Evolutionary conservation across 2,888 invertebrate species (phyloP).

Genomic region (Hemicrepidius hirtus): DNA sequence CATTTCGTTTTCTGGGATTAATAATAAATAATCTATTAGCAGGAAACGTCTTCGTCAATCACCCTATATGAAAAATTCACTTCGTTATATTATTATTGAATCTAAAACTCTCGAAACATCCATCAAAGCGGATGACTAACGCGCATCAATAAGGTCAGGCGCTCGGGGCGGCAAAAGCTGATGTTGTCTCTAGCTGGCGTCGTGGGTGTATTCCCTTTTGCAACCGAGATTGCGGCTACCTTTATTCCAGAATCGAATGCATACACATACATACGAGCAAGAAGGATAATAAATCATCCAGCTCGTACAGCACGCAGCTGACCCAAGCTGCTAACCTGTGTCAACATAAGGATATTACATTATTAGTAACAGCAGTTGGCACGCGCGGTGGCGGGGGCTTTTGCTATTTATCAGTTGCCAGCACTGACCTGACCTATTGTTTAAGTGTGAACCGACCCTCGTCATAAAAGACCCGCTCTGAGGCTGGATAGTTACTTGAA

Average conservation of each 20-base stretch:
- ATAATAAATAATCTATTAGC: too few relatives aligned
- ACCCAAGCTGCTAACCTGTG: conserved; percentile 45
- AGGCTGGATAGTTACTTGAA: conserved; percentile 34
- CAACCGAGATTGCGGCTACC: conserved; percentile 25
- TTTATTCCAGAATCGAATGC: not conserved
- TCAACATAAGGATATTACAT: conserved; percentile 47
- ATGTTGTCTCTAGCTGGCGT: conserved; percentile 4
- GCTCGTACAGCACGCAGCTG: conserved; percentile 31
- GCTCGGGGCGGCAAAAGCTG: conserved; percentile 7
- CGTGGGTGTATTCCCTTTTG: conserved; percentile 13
- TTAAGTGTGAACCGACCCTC: conserved; percentile 43
- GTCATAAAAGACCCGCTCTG: conserved; percentile 42
- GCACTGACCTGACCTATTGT: conserved; percentile 48
- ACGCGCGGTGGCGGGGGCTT: conserved; percentile 25
- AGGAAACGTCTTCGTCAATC: too few relatives aligned
- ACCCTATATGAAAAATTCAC: too few relatives aligned
- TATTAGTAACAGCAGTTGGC: conserved; percentile 44
- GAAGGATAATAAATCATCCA: conserved; percentile 34
- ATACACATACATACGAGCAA: conserved; percentile 11
- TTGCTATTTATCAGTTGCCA: conserved; percentile 40
- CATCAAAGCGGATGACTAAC: conserved; percentile 8
- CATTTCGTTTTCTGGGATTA: too few relatives aligned
- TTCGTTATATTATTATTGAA: too few relatives aligned
- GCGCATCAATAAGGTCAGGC: conserved; percentile 13
- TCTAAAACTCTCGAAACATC: not conserved